Percentiles rank a stretch among this genome's conserved stretches.
phyloP scores from a whole-genome alignment of 2,113 vertebrate species.

The Vidua chalybeata region DNA sequence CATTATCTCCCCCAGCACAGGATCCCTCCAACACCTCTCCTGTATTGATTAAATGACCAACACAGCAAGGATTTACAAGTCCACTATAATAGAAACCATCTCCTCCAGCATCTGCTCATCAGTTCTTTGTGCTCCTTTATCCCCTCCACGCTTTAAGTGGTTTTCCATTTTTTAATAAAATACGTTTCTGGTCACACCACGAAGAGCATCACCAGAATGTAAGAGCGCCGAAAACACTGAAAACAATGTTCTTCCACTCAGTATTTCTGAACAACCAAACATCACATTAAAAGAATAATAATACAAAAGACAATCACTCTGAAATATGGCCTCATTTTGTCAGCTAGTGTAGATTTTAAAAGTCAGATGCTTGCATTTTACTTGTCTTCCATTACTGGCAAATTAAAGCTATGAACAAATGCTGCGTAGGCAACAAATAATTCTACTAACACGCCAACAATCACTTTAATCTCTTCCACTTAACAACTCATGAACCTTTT shows the following conservation, averaged over 20 bases:
- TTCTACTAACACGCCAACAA: conserved; percentile 25
- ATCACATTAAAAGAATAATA: not conserved
- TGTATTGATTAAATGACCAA: conserved; percentile 24
- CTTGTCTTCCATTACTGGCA: conserved; percentile 36
- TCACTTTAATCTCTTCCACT: conserved; percentile 60
- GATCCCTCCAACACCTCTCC: conserved; percentile 27
- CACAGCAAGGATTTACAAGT: not conserved
- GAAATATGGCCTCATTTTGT: not conserved
- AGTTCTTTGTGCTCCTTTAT: not conserved
- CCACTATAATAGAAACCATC: not conserved
- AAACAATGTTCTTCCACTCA: not conserved
- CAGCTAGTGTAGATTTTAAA: not conserved
- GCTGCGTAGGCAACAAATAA: conserved; percentile 45
- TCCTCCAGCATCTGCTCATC: not conserved
- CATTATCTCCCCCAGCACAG: not conserved
- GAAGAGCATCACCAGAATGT: not conserved
- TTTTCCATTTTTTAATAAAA: not conserved
- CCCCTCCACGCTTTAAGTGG: not conserved
- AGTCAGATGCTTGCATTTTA: conserved; percentile 11
- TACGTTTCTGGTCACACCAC: not conserved
- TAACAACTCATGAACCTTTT: conserved; percentile 61
- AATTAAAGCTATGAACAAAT: conserved; percentile 46
- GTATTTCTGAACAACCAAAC: not conserved
- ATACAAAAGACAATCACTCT: not conserved
- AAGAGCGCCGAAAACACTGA: not conserved